Percentiles rank a stretch among this genome's conserved stretches.
phyloP scores from a whole-genome alignment of 2,888 invertebrate genomes.

The Caenorhabditis uteleia region DNA sequence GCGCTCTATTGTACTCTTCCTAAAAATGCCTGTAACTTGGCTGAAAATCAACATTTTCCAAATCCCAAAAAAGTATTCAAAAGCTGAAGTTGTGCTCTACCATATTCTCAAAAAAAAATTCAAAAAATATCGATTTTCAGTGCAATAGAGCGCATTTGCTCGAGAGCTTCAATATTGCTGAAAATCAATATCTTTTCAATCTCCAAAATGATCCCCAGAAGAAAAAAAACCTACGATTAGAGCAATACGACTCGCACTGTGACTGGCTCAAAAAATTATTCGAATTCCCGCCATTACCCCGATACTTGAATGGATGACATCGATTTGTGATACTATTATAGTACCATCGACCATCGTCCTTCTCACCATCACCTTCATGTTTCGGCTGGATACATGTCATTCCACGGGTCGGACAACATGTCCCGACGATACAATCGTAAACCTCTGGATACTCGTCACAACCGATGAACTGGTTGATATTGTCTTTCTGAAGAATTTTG shows the following conservation, averaged over 20 bases:
- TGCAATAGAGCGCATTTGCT: too few species aligned
- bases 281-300: constrained; percentile 60
- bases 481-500: background rate
- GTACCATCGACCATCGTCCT: constrained; percentile 44
- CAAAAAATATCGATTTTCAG: too few species aligned
- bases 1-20: too few species aligned
- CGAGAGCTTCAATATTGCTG: too few species aligned
- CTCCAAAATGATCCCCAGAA: too few species aligned
- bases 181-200: too few species aligned
- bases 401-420: constrained; percentile 65
- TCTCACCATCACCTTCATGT: constrained; percentile 6
- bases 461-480: constrained; percentile 43
- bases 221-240: too few species aligned
- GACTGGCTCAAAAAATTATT: constrained; percentile 57
- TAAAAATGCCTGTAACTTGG: too few species aligned
- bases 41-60: too few species aligned
- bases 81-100: too few species aligned
- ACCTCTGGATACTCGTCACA: constrained; percentile 65
- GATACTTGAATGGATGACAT: constrained; percentile 55
- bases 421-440: constrained; percentile 61
- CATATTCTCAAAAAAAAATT: too few species aligned
- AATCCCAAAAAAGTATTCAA: too few species aligned
- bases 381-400: constrained; percentile 53
- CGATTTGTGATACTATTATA: constrained; percentile 47
- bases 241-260: constrained; percentile 62